Base-by-base conservation (phyloP, 2,113 vertebrate genomes). In the Athene noctua region DNA sequence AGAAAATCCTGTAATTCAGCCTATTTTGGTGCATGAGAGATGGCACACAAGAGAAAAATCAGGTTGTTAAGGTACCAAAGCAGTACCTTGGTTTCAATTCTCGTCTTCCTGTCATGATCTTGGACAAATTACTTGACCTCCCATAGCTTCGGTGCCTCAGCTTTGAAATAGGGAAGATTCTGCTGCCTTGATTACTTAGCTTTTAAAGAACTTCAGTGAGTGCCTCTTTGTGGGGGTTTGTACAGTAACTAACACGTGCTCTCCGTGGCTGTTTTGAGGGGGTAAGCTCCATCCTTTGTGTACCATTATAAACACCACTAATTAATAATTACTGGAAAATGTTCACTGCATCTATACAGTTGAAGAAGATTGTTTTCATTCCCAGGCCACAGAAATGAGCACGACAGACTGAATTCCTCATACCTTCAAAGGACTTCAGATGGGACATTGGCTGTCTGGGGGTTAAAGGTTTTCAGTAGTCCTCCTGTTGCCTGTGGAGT, bases 391-490 rank as follows among this genome's bases (percentile, higher is more conserved):
- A 94, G 70, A 82, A 92, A 74, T 13, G 6, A 94, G 87, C 61
- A 91, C 57, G 44, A 92, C 38, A 82, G 55, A 95, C 51, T 77
- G 77, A 86, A 91, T 94, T 92, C 58, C 70, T 92, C 86, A 59
- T 36, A 34, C 30, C 58, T 94, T 86, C 86, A 87, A 84, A 92
- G 46, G 62, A 71, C 51, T 94, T 94, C 63, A 78, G 74, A 62
- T 58, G 78, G 86, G 88, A 85, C 66, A 68, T 46, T 10, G 40
- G 62, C 81, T 91, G 32, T 40, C 67, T 71, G 42, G 8, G 5
- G 59, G 71, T 93, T 94, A 93, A 96, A 95, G 93, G 92, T 89
- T 96, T 86, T 79, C 82, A 47, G 44, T 72, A 80, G 46, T 62
- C 66, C 74, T 85, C 81, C 17, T 16, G 3, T 94, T 89, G 84